These are phyloP conservation scores for Dolichoris vasculosae DNA, from an alignment of 1,140 invertebrate species.

Conservation along the genomic window DNA sequence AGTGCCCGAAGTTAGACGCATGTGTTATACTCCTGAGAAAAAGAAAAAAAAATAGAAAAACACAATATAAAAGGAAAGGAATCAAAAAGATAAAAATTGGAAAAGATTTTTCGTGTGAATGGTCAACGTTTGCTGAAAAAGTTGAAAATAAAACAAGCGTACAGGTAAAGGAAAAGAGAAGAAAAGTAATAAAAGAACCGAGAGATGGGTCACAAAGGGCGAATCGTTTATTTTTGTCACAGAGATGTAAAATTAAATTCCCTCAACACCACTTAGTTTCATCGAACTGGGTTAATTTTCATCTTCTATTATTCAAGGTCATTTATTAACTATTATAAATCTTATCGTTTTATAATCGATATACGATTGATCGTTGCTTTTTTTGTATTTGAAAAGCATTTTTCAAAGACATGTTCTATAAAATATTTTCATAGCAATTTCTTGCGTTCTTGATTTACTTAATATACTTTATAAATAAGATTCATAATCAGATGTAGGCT, in stretches of 20 bases:
- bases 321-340: too few species aligned
- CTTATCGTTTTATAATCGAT: too few species aligned
- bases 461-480: background rate
- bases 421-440: too few species aligned
- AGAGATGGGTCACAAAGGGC: conserved; percentile 29
- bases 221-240: conserved; percentile 65
- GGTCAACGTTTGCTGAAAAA: background rate
- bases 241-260: conserved; percentile 69
- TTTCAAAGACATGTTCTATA: too few species aligned
- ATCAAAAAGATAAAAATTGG: background rate
- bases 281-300: conserved; percentile 29
- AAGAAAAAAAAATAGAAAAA: background rate
- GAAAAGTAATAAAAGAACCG: conserved; percentile 55
- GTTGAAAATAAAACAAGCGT: background rate
- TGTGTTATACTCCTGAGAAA: background rate
- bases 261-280: conserved; percentile 45
- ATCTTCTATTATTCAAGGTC: background rate
- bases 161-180: background rate
- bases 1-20: background rate
- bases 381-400: background rate
- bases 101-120: background rate
- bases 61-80: background rate
- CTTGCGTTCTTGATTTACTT: background rate
- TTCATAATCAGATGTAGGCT: too few species aligned
- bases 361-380: conserved; percentile 10